Percentiles rank a stretch among this genome's conserved stretches.
phyloP scores from a whole-genome alignment of 92 coral and sea anemone genomes.

The Epizoanthus illoricatus region DNA sequence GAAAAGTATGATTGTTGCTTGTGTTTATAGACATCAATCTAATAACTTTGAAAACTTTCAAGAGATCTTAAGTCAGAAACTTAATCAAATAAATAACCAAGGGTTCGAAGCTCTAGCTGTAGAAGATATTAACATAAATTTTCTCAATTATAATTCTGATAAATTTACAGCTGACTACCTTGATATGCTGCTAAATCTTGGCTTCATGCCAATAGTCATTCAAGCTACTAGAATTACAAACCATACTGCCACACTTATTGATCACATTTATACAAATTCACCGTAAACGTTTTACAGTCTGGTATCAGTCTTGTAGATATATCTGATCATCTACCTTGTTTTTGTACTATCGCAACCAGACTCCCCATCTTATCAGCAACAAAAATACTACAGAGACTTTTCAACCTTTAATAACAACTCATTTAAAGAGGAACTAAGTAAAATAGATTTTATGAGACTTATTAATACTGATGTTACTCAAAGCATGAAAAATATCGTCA shows the following conservation, averaged over 20 bases:
- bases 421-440: neutral
- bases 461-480: neutral
- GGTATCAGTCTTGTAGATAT: constrained; percentile 10
- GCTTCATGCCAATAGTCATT: constrained; percentile 1
- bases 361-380: neutral
- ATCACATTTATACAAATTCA: constrained; percentile 17
- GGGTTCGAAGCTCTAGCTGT: neutral
- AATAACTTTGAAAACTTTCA: too few species aligned
- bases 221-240: constrained; percentile 22
- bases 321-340: neutral
- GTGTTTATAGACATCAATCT: too few species aligned
- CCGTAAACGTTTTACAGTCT: constrained; percentile 4
- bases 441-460: neutral
- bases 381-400: constrained; percentile 24
- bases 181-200: constrained; percentile 1
- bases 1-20: too few species aligned
- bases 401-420: constrained; percentile 8
- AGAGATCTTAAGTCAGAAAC: neutral
- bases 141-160: neutral
- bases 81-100: neutral
- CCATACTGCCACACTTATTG: constrained; percentile 6
- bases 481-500: too few species aligned
- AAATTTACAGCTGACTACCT: constrained; percentile 14
- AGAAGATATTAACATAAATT: constrained; percentile 21
- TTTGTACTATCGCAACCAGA: constrained; percentile 12